Conservation (phyloP, 1,140 invertebrate genomes). For the Drosophila pruinosa region DNA sequence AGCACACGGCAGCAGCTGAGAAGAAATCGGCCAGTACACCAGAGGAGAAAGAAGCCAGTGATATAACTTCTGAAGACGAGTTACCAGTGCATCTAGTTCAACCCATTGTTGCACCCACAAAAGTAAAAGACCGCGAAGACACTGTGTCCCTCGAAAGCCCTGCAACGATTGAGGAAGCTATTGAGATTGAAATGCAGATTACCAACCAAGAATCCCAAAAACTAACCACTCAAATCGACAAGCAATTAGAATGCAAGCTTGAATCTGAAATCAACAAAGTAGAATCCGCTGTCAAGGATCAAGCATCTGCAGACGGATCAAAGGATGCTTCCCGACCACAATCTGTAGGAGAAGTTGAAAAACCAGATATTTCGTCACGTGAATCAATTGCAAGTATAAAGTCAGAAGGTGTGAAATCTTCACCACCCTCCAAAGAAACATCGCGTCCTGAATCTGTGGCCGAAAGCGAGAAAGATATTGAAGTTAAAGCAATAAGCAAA, state of each 20-base stretch:
- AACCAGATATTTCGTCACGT: conserved; percentile 13
- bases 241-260: background rate
- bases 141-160: conserved; percentile 75
- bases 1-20: conserved; percentile 30
- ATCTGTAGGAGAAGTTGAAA: conserved; percentile 14
- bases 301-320: conserved; percentile 17
- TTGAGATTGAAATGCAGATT: conserved; percentile 69
- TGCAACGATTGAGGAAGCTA: conserved; percentile 78
- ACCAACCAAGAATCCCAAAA: conserved; percentile 14
- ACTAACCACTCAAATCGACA: background rate
- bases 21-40: conserved; percentile 68
- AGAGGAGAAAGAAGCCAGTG: conserved; percentile 77
- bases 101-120: conserved; percentile 22
- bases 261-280: background rate
- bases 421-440: conserved; percentile 32
- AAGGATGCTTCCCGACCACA: conserved; percentile 29
- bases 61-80: conserved; percentile 80
- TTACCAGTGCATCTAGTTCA: conserved; percentile 59
- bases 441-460: conserved; percentile 23
- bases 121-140: conserved; percentile 66
- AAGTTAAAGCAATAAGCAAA: background rate
- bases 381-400: conserved; percentile 27
- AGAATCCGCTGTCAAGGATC: background rate
- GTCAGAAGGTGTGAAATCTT: conserved; percentile 34
- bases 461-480: background rate